Percentiles rank a stretch among this genome's conserved stretches.
phyloP scores from a whole-genome alignment of 2,797 vertebrate genomes.

The Diceros bicornis region DNA sequence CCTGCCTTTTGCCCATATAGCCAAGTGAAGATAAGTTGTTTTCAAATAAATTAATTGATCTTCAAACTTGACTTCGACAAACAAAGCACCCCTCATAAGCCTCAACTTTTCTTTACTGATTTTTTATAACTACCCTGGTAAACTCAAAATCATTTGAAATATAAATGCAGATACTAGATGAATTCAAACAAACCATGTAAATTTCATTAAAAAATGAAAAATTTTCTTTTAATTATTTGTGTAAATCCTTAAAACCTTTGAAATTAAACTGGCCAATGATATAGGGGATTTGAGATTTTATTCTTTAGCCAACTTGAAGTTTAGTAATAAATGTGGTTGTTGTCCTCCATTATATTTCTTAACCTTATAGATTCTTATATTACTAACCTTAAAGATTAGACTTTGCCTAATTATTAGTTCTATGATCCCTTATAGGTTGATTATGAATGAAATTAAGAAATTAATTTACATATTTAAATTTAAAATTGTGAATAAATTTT shows the following conservation, averaged over 20 bases:
- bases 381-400: not conserved
- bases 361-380: too few relatives aligned
- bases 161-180: not conserved
- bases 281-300: not conserved
- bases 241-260: not conserved
- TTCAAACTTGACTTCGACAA: not conserved
- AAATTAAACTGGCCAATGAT: not conserved
- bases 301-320: not conserved
- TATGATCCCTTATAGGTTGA: not conserved
- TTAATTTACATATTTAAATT: not conserved
- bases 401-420: not conserved
- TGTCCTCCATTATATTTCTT: not conserved
- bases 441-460: not conserved
- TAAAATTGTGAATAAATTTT: not conserved
- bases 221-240: not conserved
- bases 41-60: not conserved
- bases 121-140: not conserved
- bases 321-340: not conserved
- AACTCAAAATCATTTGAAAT: not conserved
- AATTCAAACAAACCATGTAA: not conserved
- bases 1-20: not conserved
- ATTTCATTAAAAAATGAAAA: not conserved
- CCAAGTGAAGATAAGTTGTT: not conserved
- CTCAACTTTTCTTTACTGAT: not conserved
- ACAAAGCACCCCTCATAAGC: not conserved